Evolutionary conservation across 2,113 vertebrate species (phyloP), one percentile per base, ranked within the genome.

Genomic region (Nanger granti): DNA sequence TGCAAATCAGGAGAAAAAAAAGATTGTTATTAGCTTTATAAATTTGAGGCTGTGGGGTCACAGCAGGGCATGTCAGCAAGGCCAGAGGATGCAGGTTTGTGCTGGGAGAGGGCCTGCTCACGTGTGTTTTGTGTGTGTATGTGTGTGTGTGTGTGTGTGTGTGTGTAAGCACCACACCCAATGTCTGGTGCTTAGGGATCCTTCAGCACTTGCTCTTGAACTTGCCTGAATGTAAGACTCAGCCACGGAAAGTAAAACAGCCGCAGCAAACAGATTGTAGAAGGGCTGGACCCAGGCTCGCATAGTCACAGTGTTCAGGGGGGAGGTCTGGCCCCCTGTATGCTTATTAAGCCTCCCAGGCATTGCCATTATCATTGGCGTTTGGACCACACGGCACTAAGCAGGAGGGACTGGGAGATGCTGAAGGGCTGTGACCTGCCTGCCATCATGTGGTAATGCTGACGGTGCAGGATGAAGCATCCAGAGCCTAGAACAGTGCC

Each of bases 1-100:
- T 94, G 92, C 87, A 97, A 97, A 97, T 97, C 85, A 86, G 90
- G 9, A 84, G 93, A 93, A 97, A 94, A 92, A 93, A 95, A 87
- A 64, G 59, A 93, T 54, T 52, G 20, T 97, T 73, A 89, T 98
- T 98, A 97, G 92, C 85, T 95, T 97, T 95, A 88, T 95, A 84
- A 94, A 76, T 98, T 90, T 97, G 89, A 96, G 34, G 82, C 44
- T 89, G 44, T 86, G 37, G 29, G 84, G 55, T 54, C 92, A 47
- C 54, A 80, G 94, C 86, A 54, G 92, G 93, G 89, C 73, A 24
- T 31, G 83, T 20, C 18, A 17, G 24, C 28, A 82, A 83, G 97
- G 41, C 22, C 80, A 0, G 3, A 60, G 95, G 96, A 91, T 34
- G 34, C 62, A 57, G 37, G 52, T n/a, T 89, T 89, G 34, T 57